Evolutionary conservation across 2,113 vertebrate species (phyloP).

Genomic region (Chamaetylas fuelleborni): DNA sequence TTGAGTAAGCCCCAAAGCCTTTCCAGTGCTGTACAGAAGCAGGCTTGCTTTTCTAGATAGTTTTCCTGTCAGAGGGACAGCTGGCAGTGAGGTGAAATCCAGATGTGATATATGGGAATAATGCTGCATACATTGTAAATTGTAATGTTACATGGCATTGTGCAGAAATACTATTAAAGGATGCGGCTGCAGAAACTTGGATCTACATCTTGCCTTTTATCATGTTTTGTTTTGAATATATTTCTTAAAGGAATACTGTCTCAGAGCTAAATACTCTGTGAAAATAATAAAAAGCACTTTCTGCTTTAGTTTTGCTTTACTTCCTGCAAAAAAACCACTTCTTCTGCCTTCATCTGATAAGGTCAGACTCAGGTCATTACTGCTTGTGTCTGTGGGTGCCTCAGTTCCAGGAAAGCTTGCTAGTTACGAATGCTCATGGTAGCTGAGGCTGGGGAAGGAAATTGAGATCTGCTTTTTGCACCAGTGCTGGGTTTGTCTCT

Average conservation of each 20-base stretch:
- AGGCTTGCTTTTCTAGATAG: neutral
- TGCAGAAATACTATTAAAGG: neutral
- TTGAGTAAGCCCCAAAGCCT: neutral
- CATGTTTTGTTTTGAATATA: neutral
- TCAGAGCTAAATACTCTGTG: neutral
- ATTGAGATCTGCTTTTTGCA: neutral
- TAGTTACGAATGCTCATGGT: neutral
- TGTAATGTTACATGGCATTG: neutral
- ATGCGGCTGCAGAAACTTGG: neutral
- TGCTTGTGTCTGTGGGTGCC: neutral
- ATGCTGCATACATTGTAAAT: neutral
- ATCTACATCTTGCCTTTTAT: neutral
- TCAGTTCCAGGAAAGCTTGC: neutral
- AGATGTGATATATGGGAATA: neutral
- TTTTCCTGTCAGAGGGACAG: neutral
- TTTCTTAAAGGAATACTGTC: neutral
- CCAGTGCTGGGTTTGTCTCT: neutral
- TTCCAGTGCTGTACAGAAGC: neutral
- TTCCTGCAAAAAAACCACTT: neutral
- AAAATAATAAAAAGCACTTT: neutral
- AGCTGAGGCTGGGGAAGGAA: neutral
- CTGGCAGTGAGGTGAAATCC: neutral
- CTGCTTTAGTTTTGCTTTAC: neutral
- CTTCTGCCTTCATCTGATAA: neutral
- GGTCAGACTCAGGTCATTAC: neutral